Evolutionary conservation across 2,797 vertebrate genomes (phyloP), one percentile per base, ranked within the genome.

Genomic region (Euthynnus affinis): DNA sequence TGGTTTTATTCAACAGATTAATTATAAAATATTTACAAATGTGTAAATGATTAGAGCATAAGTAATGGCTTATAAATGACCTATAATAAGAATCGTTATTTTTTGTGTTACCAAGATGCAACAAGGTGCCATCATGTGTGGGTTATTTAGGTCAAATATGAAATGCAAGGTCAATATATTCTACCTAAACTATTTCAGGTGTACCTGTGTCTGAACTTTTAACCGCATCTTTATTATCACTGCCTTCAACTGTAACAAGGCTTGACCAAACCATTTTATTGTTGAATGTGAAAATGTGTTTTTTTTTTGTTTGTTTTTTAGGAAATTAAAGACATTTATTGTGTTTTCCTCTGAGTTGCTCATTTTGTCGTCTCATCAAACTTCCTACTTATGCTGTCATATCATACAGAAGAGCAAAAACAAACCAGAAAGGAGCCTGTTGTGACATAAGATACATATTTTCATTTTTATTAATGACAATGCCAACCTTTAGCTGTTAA

Each of bases 381-480:
- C 44, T 46, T 18, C 0, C 8, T 6, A 1, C 34, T 23, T 42
- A 70, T 7, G 1, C 42, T 6, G 3, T 37, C 12, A 27, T 3
- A 64, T 48, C n/a, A 72, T n/a, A 69, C 9, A 32, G 0, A 58
- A 29, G 42, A 57, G 5, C 22, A 60, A 56, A 63, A 80, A 76
- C 34, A 76, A 80, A 80, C 10, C 3, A 74, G 15, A 58, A 22
- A 63, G n/a, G 42, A 34, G 10, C 17, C 2, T 4, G 25, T 68
- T 66, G 48, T 46, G 73, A 88, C 74, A 81, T 75, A 48, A 65
- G 25, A 74, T 90, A 82, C 46, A 66, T 56, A 59, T 83, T 82
- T 90, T 72, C 70, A 73, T 90, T 86, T 86, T 89, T 88, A 88
- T 90, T 92, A 71, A 90, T 82, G 82, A 85, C 90, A 92, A 76